phyloP scores from a whole-genome alignment of 2,797 vertebrate genomes.

The Sebastes flavidus region DNA sequence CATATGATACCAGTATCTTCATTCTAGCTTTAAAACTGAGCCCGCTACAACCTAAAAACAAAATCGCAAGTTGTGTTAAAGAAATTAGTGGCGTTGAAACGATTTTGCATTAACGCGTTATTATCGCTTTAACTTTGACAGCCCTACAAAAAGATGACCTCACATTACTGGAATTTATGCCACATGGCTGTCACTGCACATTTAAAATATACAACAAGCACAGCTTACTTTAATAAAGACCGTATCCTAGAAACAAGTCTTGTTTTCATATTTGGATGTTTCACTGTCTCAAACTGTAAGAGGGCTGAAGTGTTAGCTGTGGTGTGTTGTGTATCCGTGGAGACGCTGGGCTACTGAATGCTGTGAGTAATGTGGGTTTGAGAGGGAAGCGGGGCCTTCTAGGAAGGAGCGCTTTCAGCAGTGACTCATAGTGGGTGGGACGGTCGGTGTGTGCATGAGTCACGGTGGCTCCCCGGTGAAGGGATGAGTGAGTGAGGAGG shows the following conservation, averaged over 20 bases:
- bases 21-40: no score
- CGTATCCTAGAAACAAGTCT: conserved; percentile 12
- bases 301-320: conserved; percentile 1
- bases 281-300: neutral
- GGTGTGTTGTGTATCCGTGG: conserved; percentile 61
- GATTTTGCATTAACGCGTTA: no score
- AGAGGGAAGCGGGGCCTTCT: neutral
- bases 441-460: conserved; percentile 11
- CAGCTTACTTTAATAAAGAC: neutral
- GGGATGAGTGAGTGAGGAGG: neutral
- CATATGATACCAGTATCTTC: no score
- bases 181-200: neutral
- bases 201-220: neutral
- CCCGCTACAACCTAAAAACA: no score
- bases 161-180: neutral
- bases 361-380: conserved; percentile 43
- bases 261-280: neutral
- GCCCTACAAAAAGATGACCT: neutral
- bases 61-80: no score
- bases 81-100: no score
- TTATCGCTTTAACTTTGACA: no score
- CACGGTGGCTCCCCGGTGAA: conserved; percentile 32
- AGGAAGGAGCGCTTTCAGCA: conserved; percentile 25
- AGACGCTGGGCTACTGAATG: conserved; percentile 19
- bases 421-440: conserved; percentile 66